These are phyloP conservation scores for Haliclystus octoradiatus DNA, from an alignment of 30 jellyfish, hydroid and myxozoan species.

Conservation along the genomic window DNA sequence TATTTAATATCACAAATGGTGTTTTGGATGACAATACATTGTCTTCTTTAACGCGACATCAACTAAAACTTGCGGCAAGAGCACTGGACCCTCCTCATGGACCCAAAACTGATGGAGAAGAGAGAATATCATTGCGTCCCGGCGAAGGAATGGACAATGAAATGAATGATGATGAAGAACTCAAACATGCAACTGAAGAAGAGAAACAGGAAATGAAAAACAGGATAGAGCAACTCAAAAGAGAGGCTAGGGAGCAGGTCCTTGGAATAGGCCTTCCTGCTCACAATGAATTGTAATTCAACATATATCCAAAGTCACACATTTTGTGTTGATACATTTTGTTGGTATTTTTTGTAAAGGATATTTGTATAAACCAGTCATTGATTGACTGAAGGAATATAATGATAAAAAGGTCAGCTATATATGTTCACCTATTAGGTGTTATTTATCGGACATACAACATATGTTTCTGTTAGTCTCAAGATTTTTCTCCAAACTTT, in stretches of 20 bases:
- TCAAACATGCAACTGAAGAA: neutral
- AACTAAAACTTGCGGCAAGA: conserved; percentile 37
- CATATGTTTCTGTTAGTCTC: too few relatives aligned
- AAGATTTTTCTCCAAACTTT: too few relatives aligned
- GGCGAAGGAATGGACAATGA: conserved; percentile 11
- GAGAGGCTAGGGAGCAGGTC: conserved; percentile 1
- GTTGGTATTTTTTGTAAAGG: too few relatives aligned
- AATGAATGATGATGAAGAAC: neutral
- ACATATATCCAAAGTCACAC: too few relatives aligned
- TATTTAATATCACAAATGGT: conserved; percentile 13
- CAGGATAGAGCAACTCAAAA: neutral
- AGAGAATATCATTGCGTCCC: conserved; percentile 47
- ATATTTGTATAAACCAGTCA: too few relatives aligned
- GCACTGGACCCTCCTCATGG: conserved; percentile 83
- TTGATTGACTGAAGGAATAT: too few relatives aligned
- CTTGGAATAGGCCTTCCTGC: too few relatives aligned
- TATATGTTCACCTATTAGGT: too few relatives aligned
- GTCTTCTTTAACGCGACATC: conserved; percentile 29
- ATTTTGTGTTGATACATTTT: too few relatives aligned
- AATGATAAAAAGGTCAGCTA: too few relatives aligned
- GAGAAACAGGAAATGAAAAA: conserved; percentile 5
- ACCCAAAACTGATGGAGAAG: conserved; percentile 55
- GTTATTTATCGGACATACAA: too few relatives aligned
- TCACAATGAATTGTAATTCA: too few relatives aligned
- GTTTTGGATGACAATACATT: conserved; percentile 39